These are phyloP conservation scores for Sandelia bainsii DNA, from an alignment of 2,797 vertebrate species.

Conservation along the genomic window DNA sequence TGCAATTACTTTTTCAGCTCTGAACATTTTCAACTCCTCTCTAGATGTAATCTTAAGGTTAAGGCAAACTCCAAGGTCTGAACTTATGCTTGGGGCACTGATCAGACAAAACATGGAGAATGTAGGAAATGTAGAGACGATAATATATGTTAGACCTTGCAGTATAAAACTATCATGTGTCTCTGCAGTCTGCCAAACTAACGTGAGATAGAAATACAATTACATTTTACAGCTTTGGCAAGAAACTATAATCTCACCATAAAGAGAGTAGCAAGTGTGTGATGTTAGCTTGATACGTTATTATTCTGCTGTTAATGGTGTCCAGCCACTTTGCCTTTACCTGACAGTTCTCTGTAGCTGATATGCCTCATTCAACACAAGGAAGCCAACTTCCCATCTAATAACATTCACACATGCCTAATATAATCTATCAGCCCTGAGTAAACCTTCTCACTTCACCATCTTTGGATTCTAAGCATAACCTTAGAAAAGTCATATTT, in stretches of 20 bases:
- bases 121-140: slow-evolving; percentile 52
- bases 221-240: slow-evolving; percentile 14
- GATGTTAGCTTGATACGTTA: slow-evolving; percentile 46
- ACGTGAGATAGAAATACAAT: slow-evolving; percentile 26
- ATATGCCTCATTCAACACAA: neutral
- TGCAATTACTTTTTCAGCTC: slow-evolving; percentile 86
- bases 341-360: neutral
- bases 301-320: slow-evolving; percentile 45
- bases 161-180: slow-evolving; percentile 20
- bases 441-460: slow-evolving; percentile 40
- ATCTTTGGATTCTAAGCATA: slow-evolving; percentile 33
- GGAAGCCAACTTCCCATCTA: neutral
- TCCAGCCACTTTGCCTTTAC: neutral
- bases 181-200: slow-evolving; percentile 22
- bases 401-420: slow-evolving; percentile 2
- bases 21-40: slow-evolving; percentile 78
- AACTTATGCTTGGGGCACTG: slow-evolving; percentile 55
- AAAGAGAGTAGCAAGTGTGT: slow-evolving; percentile 32
- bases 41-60: slow-evolving; percentile 80
- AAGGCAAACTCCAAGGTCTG: slow-evolving; percentile 73
- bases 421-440: slow-evolving; percentile 11
- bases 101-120: slow-evolving; percentile 63
- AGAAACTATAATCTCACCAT: slow-evolving; percentile 31
- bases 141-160: slow-evolving; percentile 45
- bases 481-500: slow-evolving; percentile 74